phyloP scores from a whole-genome alignment of 1,140 invertebrate genomes.

The Saccostrea glomerata region DNA sequence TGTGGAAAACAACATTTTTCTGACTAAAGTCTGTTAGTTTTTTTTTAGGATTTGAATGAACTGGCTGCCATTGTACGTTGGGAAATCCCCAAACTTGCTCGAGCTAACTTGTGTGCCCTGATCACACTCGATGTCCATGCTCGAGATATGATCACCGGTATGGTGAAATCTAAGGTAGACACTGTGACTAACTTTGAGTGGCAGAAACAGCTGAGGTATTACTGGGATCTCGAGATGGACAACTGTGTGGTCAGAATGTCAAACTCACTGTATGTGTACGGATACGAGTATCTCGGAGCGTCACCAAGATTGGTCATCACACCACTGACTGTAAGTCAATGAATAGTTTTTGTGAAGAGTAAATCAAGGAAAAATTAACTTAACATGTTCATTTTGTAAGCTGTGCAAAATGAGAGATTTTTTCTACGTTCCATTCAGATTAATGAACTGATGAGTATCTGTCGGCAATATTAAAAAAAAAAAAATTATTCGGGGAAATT shows the following conservation, averaged over 20 bases:
- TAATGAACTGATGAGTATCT: no score
- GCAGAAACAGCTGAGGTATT: constrained; percentile 80
- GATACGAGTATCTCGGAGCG: constrained; percentile 80
- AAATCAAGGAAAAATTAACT: no score
- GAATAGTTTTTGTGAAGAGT: no score
- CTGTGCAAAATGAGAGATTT: no score
- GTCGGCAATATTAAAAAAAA: no score
- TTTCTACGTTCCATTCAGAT: no score
- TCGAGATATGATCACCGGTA: constrained; percentile 88
- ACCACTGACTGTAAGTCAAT: constrained; percentile 77
- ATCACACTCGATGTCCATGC: constrained; percentile 94
- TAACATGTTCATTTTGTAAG: no score
- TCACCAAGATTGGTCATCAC: constrained; percentile 80
- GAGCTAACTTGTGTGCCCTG: constrained; percentile 88
- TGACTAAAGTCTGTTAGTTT: not conserved
- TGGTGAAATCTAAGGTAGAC: constrained; percentile 82
- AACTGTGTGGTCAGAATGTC: constrained; percentile 79
- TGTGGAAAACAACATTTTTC: not conserved
- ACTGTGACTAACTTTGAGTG: constrained; percentile 80
- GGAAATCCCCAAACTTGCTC: constrained; percentile 85
- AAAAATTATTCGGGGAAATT: no score
- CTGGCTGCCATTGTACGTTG: constrained; percentile 88
- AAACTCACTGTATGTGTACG: constrained; percentile 78
- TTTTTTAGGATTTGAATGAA: constrained; percentile 85
- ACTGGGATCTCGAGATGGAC: constrained; percentile 78